These are phyloP conservation scores for Xyrauchen texanus DNA, from an alignment of 2,113 vertebrate species.

Conservation along the genomic window DNA sequence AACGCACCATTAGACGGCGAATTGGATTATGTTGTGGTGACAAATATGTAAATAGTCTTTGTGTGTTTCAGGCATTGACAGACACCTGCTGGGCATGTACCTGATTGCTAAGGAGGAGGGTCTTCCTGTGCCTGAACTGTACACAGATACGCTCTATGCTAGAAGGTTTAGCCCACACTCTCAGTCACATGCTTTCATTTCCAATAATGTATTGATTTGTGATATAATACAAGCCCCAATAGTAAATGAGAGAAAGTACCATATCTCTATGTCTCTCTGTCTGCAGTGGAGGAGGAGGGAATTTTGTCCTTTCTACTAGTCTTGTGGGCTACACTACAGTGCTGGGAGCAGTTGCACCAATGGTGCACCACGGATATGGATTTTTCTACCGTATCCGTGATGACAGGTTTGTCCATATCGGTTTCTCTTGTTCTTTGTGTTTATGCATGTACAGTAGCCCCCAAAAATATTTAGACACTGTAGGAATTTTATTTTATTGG, in stretches of 20 bases:
- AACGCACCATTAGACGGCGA: no score
- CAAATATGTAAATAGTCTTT: not conserved
- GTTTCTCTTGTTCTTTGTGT: no score
- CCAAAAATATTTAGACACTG: no score
- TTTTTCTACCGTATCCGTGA: slow-evolving; percentile 94
- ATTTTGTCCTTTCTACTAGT: slow-evolving; percentile 93
- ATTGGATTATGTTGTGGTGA: no score
- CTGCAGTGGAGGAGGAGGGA: slow-evolving; percentile 91
- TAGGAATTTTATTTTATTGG: no score
- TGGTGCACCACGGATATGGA: slow-evolving; percentile 90
- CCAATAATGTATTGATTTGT: not conserved
- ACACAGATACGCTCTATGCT: slow-evolving; percentile 83
- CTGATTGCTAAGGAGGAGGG: slow-evolving; percentile 87
- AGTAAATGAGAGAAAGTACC: not conserved
- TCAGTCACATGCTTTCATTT: not conserved
- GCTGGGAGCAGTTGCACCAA: slow-evolving; percentile 80
- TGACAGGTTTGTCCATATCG: slow-evolving; percentile 77
- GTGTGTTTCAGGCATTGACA: slow-evolving; percentile 85
- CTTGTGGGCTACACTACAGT: slow-evolving; percentile 86
- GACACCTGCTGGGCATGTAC: slow-evolving; percentile 89
- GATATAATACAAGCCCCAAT: not conserved
- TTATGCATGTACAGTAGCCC: no score
- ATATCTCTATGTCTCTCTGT: slow-evolving; percentile 1
- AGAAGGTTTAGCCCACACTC: slow-evolving; percentile 76
- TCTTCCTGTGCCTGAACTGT: slow-evolving; percentile 84